Evolutionary conservation across 1,140 invertebrate genomes (phyloP), one percentile per base, ranked within the genome.

Genomic region (Bombus impatiens): DNA sequence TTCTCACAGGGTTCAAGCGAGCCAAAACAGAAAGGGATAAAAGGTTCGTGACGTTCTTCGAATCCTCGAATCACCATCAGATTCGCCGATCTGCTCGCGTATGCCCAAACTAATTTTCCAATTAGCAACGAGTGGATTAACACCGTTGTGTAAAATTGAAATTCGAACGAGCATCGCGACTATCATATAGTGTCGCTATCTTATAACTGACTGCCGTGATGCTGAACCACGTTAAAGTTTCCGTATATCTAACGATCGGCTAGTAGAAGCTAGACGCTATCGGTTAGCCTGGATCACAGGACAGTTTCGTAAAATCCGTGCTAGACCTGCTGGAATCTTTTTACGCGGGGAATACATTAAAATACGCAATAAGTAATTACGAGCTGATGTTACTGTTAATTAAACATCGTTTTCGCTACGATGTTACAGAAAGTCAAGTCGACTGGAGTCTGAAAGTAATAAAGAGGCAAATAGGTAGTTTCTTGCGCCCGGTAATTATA

Each of bases 1-100:
- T 94, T 94, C 93, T 94, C 93, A 94, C 94, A 93, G 89, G 88
- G 40, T 87, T 72, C 87, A 81, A 86, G 59, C 88, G 72, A 87
- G n/a, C 59, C n/a, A 44, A 53, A 47, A 42, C 42, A 18, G 37
- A 59, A 44, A 91, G 78, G 89, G 70, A 78, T 78, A 90, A 89
- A 89, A 78, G 57, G 47, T 44, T 9, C 12, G 68, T n/a, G 70
- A 76, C 76, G 53, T 76, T 78, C 40, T 40, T 47, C 57, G 78
- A 57, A 37, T 32, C 65, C 42, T 78, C 37, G 59, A 62, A n/a
- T 79, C 53, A 82, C 59, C 84, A 87, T 84, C 72, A 47, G 62
- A 32, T 42, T 65, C 79, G 18, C 13, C 79, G 78, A 87, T 87
- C 44, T 62, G 35, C 32, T 59, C 80, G 53, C 37, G 40, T 71